phyloP scores from a whole-genome alignment of 2,113 vertebrate genomes.

The Cyprinus carpio region DNA sequence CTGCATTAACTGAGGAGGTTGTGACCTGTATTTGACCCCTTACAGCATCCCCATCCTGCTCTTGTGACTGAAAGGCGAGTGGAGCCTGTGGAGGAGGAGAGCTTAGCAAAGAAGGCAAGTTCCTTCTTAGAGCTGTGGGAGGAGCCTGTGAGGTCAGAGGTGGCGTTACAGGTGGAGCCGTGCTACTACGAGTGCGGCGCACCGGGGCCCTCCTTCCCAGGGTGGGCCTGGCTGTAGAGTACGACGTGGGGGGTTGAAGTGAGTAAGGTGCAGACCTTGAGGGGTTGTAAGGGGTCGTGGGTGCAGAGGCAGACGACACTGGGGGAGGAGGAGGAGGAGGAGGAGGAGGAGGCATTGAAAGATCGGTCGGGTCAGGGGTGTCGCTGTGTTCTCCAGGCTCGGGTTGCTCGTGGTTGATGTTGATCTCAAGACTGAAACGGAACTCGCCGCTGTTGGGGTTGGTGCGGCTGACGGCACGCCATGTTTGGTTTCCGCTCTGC shows the following conservation, averaged over 20 bases:
- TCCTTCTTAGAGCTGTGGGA: slow-evolving; percentile 61
- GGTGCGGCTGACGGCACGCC: slow-evolving; percentile 92
- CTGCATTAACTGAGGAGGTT: slow-evolving; percentile 56
- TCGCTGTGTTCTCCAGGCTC: slow-evolving; percentile 77
- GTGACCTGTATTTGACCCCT: slow-evolving; percentile 55
- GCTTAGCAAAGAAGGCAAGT: slow-evolving; percentile 61
- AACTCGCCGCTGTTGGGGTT: slow-evolving; percentile 94
- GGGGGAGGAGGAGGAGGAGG: slow-evolving; percentile 46
- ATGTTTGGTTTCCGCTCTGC: slow-evolving; percentile 93
- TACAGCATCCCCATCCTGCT: slow-evolving; percentile 63
- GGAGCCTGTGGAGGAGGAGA: slow-evolving; percentile 57
- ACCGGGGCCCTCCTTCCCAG: slow-evolving; percentile 73
- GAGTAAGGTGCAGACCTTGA: slow-evolving; percentile 56
- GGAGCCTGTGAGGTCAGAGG: slow-evolving; percentile 64
- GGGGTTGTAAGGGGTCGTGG: slow-evolving; percentile 52
- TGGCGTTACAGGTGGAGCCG: slow-evolving; percentile 62
- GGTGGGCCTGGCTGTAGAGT: slow-evolving; percentile 66
- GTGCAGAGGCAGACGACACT: slow-evolving; percentile 54
- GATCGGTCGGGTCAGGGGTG: slow-evolving; percentile 61
- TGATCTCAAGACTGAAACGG: slow-evolving; percentile 93
- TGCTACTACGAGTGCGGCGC: slow-evolving; percentile 81
- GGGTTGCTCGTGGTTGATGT: slow-evolving; percentile 90
- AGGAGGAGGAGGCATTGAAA: slow-evolving; percentile 52
- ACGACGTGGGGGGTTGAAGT: slow-evolving; percentile 62
- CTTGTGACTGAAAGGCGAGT: slow-evolving; percentile 58